Base-by-base conservation (phyloP, 1,140 invertebrate species). In the Holotrichia oblita region DNA sequence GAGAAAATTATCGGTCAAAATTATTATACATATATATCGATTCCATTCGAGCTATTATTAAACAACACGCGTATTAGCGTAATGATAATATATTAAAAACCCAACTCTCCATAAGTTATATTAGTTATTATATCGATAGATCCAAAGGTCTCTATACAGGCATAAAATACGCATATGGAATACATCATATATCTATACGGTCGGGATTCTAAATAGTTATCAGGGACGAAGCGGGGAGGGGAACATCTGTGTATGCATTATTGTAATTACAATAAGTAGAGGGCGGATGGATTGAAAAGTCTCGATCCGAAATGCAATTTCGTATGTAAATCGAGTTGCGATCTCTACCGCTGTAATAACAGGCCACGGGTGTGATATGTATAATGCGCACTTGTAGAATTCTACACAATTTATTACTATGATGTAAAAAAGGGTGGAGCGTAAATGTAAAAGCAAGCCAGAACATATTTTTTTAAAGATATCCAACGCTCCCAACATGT, bases 231-330 rank as follows among this genome's bases (percentile, higher is more conserved):
- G 10, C 0, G 14, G 17, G 17, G 48, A 55, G 48, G 17, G 14
- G 7, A 17, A n/a, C 14, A 17, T 55, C 17, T n/a, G 48, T 48
- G 44, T 55, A 55, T 55, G 44, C 17, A 55, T 55, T 55, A 55
- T 55, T 55, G 48, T 55, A 55, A 55, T 55, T 55, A 55, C 17
- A 55, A 55, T 55, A 55, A 55, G 48, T 55, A 55, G 48, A 55
- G 48, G 14, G 48, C 48, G 48, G 48, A 17, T 0, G 6, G 12
- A n/a, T n/a, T 55, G 12, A 55, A 55, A 55, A 55, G 48, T 55
- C 6, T 7, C 48, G 48, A 55, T 55, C 17, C 48, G 12, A n/a
- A 34, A 17, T 17, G 48, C 48, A 55, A 55, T 55, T 55, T 55
- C 48, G 14, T 55, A 55, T 55, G 48, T 55, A 17, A 55, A 55